Conservation (phyloP, 2,888 invertebrate species). For the Amphipoea oculea region DNA sequence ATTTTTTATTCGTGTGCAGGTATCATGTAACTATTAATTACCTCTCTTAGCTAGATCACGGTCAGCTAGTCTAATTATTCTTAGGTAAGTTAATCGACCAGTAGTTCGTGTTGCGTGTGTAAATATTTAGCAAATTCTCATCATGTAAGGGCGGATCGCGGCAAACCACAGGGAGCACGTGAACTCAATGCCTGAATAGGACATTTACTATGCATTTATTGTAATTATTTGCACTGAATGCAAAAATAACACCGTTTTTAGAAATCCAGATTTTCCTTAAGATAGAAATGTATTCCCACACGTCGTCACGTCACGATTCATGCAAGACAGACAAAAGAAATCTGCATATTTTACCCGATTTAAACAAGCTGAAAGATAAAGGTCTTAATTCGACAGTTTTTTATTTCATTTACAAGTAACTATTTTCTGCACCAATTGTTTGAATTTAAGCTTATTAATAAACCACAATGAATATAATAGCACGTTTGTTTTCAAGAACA, state of each 20-base stretch:
- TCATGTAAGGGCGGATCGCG: slow-evolving; percentile 75
- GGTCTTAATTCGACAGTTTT: background rate
- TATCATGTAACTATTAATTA: slow-evolving; percentile 28
- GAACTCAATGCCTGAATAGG: slow-evolving; percentile 74
- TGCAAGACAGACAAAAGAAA: slow-evolving; percentile 24
- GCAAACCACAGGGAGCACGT: slow-evolving; percentile 75
- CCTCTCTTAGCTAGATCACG: slow-evolving; percentile 50
- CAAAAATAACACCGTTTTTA: slow-evolving; percentile 50
- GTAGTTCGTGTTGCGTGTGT: slow-evolving; percentile 51
- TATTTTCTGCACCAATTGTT: background rate
- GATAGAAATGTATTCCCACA: slow-evolving; percentile 49
- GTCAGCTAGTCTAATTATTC: slow-evolving; percentile 43
- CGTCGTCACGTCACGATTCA: slow-evolving; percentile 9
- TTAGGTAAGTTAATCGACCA: slow-evolving; percentile 41
- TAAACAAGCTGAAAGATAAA: slow-evolving; percentile 13
- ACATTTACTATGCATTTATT: slow-evolving; percentile 77
- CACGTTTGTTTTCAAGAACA: slow-evolving; percentile 25
- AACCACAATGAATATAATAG: slow-evolving; percentile 2
- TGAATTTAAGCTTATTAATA: background rate
- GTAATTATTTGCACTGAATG: slow-evolving; percentile 70
- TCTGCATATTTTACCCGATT: slow-evolving; percentile 12
- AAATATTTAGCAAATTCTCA: slow-evolving; percentile 76
- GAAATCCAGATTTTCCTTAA: slow-evolving; percentile 64
- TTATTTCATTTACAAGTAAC: background rate
- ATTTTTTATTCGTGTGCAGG: slow-evolving; percentile 11